Percentiles rank a stretch among this genome's conserved stretches.
Conservation (phyloP, 2,888 invertebrate genomes). For the Embidobia sp. region DNA sequence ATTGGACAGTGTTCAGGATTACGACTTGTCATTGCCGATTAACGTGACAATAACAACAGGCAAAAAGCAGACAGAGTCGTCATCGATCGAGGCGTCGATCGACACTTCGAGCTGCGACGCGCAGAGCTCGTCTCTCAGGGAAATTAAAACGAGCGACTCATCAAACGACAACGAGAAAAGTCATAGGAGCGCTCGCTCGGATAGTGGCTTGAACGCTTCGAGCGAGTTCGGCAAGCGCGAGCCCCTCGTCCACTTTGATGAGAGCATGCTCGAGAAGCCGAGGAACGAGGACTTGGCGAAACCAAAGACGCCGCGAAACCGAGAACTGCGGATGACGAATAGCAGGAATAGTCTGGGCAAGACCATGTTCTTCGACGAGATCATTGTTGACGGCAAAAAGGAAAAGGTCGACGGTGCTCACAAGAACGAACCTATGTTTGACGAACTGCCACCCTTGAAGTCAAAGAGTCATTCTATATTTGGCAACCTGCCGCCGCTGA, state of each 20-base stretch:
- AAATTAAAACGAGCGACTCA: slow-evolving; percentile 60
- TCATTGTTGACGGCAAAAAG: slow-evolving; percentile 77
- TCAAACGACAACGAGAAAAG: slow-evolving; percentile 69
- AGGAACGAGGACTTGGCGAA: slow-evolving; percentile 74
- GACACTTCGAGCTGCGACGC: slow-evolving; percentile 29
- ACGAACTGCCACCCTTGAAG: slow-evolving; percentile 74
- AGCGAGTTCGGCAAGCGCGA: slow-evolving; percentile 72
- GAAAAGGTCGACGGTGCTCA: slow-evolving; percentile 73
- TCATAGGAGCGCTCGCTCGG: slow-evolving; percentile 66
- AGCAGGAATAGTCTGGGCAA: slow-evolving; percentile 74
- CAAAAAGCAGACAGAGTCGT: slow-evolving; percentile 70
- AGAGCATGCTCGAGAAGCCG: slow-evolving; percentile 70
- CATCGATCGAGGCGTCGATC: slow-evolving; percentile 21
- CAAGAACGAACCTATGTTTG: slow-evolving; percentile 73
- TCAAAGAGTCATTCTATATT: slow-evolving; percentile 77
- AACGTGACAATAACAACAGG: slow-evolving; percentile 79
- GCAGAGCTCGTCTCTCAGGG: slow-evolving; percentile 69
- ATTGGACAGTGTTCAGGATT: no score
- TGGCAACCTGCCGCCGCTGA: slow-evolving; percentile 78
- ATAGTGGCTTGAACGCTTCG: slow-evolving; percentile 68
- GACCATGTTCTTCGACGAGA: slow-evolving; percentile 78
- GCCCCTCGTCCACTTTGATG: slow-evolving; percentile 75
- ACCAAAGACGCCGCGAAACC: slow-evolving; percentile 72
- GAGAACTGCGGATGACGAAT: slow-evolving; percentile 67
- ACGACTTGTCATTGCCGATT: slow-evolving; percentile 74